Conservation (phyloP, 1,140 invertebrate genomes). For the Oreohelix idahoensis region DNA sequence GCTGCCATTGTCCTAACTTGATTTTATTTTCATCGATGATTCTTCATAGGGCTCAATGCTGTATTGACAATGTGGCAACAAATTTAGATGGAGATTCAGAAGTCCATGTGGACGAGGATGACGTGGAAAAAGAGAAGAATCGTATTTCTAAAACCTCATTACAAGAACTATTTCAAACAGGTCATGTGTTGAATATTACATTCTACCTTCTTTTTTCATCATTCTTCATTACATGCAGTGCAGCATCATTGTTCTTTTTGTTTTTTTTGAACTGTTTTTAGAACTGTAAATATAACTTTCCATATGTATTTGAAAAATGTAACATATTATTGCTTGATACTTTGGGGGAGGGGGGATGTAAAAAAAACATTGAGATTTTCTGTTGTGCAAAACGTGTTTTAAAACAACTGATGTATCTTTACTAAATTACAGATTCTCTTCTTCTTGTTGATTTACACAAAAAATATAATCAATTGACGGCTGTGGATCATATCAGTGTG, state of each 20-base stretch:
- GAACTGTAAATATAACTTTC: too few relatives aligned
- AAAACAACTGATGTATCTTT: too few relatives aligned
- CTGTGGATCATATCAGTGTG: conserved; percentile 77
- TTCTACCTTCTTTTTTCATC: too few relatives aligned
- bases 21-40: neutral
- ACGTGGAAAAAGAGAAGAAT: conserved; percentile 19
- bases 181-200: neutral
- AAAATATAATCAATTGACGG: conserved; percentile 74
- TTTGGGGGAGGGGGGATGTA: too few relatives aligned
- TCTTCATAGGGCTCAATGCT: neutral
- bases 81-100: neutral
- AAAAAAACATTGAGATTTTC: too few relatives aligned
- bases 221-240: too few relatives aligned
- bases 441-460: conserved; percentile 75
- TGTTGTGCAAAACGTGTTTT: too few relatives aligned
- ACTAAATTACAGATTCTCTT: conserved; percentile 42
- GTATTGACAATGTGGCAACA: neutral
- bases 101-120: neutral
- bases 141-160: conserved; percentile 14
- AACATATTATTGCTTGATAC: too few relatives aligned
- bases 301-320: too few relatives aligned
- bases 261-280: too few relatives aligned
- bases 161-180: conserved; percentile 33
- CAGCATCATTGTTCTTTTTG: too few relatives aligned
- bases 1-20: too few relatives aligned